Conservation (phyloP, 2,797 vertebrate genomes). For the Poecilia velifera region DNA sequence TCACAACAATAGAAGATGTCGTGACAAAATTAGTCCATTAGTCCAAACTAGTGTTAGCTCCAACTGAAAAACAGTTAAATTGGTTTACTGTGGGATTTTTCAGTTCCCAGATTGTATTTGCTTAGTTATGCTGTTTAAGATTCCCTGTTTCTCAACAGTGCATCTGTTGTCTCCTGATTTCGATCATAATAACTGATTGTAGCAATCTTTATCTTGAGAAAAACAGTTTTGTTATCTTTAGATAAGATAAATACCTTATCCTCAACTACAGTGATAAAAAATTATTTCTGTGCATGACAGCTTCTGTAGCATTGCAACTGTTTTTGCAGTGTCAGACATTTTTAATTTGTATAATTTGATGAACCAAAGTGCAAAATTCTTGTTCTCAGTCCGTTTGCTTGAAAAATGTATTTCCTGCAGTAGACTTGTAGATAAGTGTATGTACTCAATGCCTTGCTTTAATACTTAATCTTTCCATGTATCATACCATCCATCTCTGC, state of each 20-base stretch:
- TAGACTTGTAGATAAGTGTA: background rate
- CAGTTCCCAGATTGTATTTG: background rate
- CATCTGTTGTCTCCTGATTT: background rate
- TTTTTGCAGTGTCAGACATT: background rate
- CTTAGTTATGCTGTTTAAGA: background rate
- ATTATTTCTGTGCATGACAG: background rate
- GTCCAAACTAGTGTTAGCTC: too few species aligned
- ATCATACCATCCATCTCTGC: slow-evolving; percentile 12
- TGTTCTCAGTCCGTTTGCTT: background rate
- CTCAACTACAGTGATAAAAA: background rate
- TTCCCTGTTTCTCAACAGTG: background rate
- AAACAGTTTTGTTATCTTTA: background rate
- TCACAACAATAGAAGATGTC: too few species aligned
- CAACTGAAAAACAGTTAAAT: background rate
- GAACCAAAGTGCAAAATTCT: background rate
- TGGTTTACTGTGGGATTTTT: background rate
- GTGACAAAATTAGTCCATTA: too few species aligned
- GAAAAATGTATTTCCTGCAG: background rate
- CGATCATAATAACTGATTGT: background rate
- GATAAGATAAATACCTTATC: background rate
- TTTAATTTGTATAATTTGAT: background rate
- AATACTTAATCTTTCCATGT: background rate
- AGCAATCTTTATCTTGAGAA: background rate
- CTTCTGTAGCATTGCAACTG: background rate
- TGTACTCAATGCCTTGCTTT: background rate